Evolutionary conservation across 2,113 vertebrate species (phyloP).

Genomic region (Rhipidura dahli): DNA sequence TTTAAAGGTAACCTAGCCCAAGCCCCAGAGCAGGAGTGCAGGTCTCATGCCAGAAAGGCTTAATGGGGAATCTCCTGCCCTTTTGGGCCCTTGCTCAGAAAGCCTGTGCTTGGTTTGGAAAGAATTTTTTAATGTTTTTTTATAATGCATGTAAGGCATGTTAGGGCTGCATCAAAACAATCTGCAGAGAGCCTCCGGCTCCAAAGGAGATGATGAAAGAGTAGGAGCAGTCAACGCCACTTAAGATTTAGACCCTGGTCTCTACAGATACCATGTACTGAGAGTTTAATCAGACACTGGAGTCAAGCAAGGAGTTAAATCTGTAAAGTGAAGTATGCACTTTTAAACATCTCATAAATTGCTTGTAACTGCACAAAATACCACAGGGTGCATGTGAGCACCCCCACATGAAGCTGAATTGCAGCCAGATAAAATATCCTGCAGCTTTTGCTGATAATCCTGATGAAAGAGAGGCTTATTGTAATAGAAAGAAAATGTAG

Average conservation of each 20-base stretch:
- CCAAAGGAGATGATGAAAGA: neutral
- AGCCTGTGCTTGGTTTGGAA: neutral
- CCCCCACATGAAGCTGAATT: constrained; percentile 28
- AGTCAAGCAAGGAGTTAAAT: constrained; percentile 37
- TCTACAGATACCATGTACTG: neutral
- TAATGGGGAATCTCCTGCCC: neutral
- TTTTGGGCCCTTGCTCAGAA: neutral
- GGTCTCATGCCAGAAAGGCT: neutral
- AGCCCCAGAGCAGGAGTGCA: neutral
- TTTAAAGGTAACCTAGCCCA: neutral
- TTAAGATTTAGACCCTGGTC: neutral
- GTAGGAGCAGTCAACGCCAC: neutral
- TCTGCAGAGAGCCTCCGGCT: neutral
- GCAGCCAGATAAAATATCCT: constrained; percentile 54
- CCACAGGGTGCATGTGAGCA: neutral
- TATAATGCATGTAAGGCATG: neutral
- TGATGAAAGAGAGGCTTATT: constrained; percentile 41
- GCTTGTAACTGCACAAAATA: constrained; percentile 45
- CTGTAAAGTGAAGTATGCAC: neutral
- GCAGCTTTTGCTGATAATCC: constrained; percentile 28
- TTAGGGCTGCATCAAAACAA: neutral
- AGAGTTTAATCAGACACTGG: neutral
- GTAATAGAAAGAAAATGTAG: constrained; percentile 28
- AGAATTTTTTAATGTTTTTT: neutral
- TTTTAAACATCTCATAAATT: constrained; percentile 27